Percentiles rank a stretch among this genome's conserved stretches.
Evolutionary conservation across 2,797 vertebrate genomes (phyloP).

Genomic region (Sarcoramphus papa): DNA sequence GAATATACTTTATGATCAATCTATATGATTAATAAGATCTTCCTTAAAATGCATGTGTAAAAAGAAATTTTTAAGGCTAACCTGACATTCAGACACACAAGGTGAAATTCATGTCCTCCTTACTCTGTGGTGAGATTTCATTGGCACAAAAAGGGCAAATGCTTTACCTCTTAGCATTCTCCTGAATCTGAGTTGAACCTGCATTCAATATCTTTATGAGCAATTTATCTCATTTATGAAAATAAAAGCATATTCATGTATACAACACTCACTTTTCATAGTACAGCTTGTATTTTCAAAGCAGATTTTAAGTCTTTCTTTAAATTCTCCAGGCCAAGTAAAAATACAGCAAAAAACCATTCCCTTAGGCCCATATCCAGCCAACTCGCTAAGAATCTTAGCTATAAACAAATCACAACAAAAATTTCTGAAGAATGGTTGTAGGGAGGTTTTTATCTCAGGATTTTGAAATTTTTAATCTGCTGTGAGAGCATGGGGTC

Average conservation of each 20-base stretch:
- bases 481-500: background rate
- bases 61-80: background rate
- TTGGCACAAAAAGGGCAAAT: background rate
- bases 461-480: background rate
- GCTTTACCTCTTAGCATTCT: background rate
- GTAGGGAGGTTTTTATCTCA: background rate
- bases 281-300: background rate
- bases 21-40: background rate
- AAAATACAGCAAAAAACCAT: background rate
- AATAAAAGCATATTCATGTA: background rate
- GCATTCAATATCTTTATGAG: background rate
- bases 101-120: background rate
- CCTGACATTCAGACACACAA: background rate
- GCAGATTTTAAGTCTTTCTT: background rate
- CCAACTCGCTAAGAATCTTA: background rate
- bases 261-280: background rate
- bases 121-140: background rate
- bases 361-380: background rate
- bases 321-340: background rate
- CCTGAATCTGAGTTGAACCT: background rate
- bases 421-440: background rate
- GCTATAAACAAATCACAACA: background rate
- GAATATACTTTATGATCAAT: background rate
- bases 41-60: background rate
- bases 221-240: background rate